Evolutionary conservation across 2,113 vertebrate species (phyloP).

Genomic region (human): GRCh38 chr11:11300001-11300500

Average conservation of each 20-base stretch:
- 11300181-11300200: conserved; percentile 7
- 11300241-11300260: background rate
- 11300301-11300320: background rate
- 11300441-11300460: background rate
- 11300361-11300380: background rate
- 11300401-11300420: background rate
- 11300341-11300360: background rate
- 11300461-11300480: background rate
- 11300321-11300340: background rate
- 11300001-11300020: background rate
- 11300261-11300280: background rate
- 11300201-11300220: background rate
- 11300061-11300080: no score
- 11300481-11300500: background rate
- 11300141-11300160: background rate
- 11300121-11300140: background rate
- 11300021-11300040: background rate
- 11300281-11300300: background rate
- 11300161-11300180: background rate
- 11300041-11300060: background rate
- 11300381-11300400: background rate
- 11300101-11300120: background rate
- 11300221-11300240: background rate
- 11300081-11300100: background rate
- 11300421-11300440: background rate